Evolutionary conservation across 2,113 vertebrate genomes (phyloP).

Genomic region (Etia nguti): DNA sequence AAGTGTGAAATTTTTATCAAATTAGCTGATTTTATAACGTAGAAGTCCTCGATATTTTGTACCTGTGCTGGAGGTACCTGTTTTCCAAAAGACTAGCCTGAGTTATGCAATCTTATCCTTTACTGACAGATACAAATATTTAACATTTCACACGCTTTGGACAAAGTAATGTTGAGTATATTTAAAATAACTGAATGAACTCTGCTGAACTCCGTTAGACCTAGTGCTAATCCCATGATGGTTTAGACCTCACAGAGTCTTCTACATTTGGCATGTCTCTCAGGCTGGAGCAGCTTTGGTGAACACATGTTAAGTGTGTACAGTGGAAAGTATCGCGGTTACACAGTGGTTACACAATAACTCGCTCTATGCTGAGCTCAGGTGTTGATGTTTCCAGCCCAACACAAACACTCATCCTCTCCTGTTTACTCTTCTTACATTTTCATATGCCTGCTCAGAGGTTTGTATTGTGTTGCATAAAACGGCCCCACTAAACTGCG

Average conservation of each 20-base stretch:
- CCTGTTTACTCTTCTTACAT: neutral
- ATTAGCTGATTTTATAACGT: neutral
- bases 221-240: neutral
- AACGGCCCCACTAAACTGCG: neutral
- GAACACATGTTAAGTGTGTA: neutral
- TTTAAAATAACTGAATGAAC: neutral
- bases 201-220: neutral
- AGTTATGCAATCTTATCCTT: too few species aligned
- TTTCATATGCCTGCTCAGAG: neutral
- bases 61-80: too few species aligned
- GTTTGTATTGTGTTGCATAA: neutral
- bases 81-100: too few species aligned
- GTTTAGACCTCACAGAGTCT: neutral
- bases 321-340: neutral
- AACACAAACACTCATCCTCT: neutral
- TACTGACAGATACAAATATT: neutral
- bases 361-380: neutral
- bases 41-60: neutral
- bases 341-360: slow-evolving; percentile 7
- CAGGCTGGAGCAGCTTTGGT: neutral
- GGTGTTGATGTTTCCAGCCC: slow-evolving; percentile 17
- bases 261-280: neutral
- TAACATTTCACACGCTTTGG: neutral
- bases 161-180: neutral
- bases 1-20: neutral